phyloP scores from a whole-genome alignment of 2,797 vertebrate species.

The Cuniculus paca region DNA sequence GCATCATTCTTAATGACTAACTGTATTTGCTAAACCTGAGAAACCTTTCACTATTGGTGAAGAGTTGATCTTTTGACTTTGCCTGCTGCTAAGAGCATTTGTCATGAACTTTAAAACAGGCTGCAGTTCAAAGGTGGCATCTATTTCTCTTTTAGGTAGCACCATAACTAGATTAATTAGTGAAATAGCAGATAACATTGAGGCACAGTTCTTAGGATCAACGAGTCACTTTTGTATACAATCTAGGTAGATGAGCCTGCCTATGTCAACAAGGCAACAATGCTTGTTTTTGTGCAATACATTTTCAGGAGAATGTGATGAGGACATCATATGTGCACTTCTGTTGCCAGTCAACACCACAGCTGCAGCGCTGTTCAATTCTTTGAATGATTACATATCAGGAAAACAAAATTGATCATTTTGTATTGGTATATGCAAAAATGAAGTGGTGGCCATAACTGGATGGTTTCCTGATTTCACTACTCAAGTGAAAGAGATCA shows the following conservation, averaged over 20 bases:
- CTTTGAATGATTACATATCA: background rate
- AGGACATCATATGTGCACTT: background rate
- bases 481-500: background rate
- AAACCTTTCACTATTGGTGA: background rate
- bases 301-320: background rate
- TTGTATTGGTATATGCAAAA: background rate
- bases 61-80: background rate
- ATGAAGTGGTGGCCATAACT: background rate
- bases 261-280: background rate
- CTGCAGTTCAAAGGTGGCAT: background rate
- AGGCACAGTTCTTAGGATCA: background rate
- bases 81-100: background rate
- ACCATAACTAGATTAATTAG: background rate
- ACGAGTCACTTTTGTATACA: background rate
- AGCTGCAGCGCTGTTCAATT: background rate
- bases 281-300: background rate
- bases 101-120: background rate
- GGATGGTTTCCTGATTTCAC: background rate
- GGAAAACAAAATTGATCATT: background rate
- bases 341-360: background rate
- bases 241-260: background rate
- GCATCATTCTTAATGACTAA: background rate
- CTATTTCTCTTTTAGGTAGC: background rate
- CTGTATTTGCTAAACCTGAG: background rate
- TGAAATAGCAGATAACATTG: background rate